Conservation (phyloP, 1,140 invertebrate species). For the Littorina saxatilis region DNA sequence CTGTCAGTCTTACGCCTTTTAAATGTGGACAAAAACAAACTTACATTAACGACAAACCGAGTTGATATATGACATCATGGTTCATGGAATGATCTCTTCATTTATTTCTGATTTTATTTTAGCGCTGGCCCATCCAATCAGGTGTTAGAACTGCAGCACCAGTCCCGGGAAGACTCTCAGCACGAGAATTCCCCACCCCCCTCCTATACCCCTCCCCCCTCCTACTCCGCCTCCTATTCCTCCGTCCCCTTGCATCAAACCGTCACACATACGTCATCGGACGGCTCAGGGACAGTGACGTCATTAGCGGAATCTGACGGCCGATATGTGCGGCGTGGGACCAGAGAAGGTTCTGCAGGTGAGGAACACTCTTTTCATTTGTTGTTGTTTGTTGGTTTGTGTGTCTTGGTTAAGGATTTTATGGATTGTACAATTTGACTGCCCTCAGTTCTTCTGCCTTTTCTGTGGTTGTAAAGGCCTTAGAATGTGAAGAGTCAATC, state of each 20-base stretch:
- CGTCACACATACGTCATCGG: conserved; percentile 69
- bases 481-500: too few species aligned
- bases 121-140: conserved; percentile 55
- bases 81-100: too few species aligned
- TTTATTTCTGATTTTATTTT: conserved; percentile 33
- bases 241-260: conserved; percentile 58
- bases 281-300: conserved; percentile 79
- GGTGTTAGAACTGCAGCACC: conserved; percentile 49
- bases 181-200: conserved; percentile 21
- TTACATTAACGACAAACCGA: too few species aligned
- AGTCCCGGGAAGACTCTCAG: conserved; percentile 17
- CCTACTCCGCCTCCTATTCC: conserved; percentile 53
- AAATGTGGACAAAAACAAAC: too few species aligned
- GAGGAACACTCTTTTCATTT: background rate
- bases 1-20: too few species aligned
- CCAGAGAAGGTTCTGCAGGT: background rate
- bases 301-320: conserved; percentile 72
- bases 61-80: too few species aligned
- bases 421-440: background rate
- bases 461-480: too few species aligned
- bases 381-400: background rate
- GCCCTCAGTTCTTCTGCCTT: conserved; percentile 7
- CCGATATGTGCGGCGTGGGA: conserved; percentile 49
- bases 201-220: conserved; percentile 53
- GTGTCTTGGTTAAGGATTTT: background rate